phyloP scores from a whole-genome alignment of 53 echinoderm and acorn worm species.

The Hippasteria phrygiana region DNA sequence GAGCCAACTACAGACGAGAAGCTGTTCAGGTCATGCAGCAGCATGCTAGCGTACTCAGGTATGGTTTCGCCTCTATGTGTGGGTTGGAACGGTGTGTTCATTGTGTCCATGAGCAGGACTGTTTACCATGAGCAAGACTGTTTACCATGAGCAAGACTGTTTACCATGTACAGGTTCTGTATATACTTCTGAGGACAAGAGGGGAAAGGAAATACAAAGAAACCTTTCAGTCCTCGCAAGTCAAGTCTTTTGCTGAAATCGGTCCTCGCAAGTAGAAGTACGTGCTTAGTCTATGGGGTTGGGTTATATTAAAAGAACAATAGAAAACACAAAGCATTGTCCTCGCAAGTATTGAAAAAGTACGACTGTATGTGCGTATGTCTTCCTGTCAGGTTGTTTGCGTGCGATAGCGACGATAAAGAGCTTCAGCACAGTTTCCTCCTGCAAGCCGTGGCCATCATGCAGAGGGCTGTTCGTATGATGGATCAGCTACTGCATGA shows the following conservation, averaged over 20 bases:
- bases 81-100: too few relatives aligned
- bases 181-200: too few relatives aligned
- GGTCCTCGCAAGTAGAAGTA: too few relatives aligned
- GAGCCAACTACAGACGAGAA: constrained; percentile 71
- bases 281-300: too few relatives aligned
- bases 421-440: constrained; percentile 87
- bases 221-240: too few relatives aligned
- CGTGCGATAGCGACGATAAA: constrained; percentile 89
- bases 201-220: too few relatives aligned
- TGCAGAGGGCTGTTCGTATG: constrained; percentile 79
- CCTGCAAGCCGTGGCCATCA: constrained; percentile 77
- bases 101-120: too few relatives aligned
- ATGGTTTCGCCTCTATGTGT: background rate
- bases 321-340: too few relatives aligned
- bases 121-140: too few relatives aligned
- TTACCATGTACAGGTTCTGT: background rate
- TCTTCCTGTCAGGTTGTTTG: constrained; percentile 79
- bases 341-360: background rate
- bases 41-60: constrained; percentile 89
- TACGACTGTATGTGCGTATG: background rate
- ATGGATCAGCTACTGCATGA: constrained; percentile 74
- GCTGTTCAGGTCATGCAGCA: constrained; percentile 89
- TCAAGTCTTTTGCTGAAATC: too few relatives aligned
- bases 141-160: background rate
- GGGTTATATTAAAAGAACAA: too few relatives aligned